Conservation (phyloP, 2,113 vertebrate genomes). For the Illadopsis cleaveri region DNA sequence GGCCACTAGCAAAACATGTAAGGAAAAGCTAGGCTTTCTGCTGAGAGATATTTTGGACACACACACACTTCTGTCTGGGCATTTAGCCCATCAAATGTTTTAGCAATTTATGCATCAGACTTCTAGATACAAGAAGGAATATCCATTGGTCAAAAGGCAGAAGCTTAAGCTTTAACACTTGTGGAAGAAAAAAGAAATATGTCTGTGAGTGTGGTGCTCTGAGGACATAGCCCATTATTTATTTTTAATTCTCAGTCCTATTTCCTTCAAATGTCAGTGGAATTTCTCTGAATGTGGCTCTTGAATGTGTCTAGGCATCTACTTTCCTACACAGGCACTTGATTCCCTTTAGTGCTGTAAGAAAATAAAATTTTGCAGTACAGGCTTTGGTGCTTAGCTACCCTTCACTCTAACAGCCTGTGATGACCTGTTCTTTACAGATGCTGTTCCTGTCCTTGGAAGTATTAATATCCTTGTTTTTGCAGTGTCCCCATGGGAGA, state of each 20-base stretch:
- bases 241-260: not conserved
- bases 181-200: not conserved
- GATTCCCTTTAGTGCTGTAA: not conserved
- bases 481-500: not conserved
- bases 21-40: not conserved
- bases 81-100: not conserved
- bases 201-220: not conserved
- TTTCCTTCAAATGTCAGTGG: not conserved
- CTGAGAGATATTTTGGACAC: not conserved
- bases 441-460: not conserved
- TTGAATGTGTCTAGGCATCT: not conserved
- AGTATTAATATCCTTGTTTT: not conserved
- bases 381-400: fast-evolving
- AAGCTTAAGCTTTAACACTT: not conserved
- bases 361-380: not conserved
- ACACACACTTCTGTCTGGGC: not conserved
- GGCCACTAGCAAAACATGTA: not conserved
- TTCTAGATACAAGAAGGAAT: not conserved
- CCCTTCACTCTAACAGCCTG: not conserved
- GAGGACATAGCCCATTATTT: not conserved
- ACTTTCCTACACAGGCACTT: not conserved
- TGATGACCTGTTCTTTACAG: not conserved
- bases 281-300: not conserved
- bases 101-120: not conserved
- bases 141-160: not conserved